These are phyloP conservation scores for Smittia sp. DNA, from an alignment of 2,888 invertebrate genomes.

Conservation along the genomic window DNA sequence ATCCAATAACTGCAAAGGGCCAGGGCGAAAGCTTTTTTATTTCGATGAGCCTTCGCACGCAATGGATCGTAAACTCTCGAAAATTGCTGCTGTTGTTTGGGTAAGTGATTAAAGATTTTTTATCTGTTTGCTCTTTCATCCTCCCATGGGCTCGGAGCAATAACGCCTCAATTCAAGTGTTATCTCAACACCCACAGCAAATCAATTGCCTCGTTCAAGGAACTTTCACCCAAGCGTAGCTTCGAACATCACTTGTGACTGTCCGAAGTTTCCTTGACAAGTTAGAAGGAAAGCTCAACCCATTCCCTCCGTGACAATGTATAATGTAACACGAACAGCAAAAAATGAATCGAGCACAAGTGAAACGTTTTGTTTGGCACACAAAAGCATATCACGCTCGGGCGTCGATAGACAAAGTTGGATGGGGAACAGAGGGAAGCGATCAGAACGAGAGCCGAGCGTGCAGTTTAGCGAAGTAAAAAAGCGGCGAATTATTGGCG, in stretches of 20 bases:
- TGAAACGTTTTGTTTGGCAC: too few relatives aligned
- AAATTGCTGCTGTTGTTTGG: background rate
- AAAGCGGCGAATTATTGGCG: conserved; percentile 26
- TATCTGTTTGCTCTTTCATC: background rate
- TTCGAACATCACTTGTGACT: background rate
- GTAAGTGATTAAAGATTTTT: background rate
- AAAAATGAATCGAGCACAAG: too few relatives aligned
- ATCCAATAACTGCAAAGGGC: background rate
- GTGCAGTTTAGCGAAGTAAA: background rate
- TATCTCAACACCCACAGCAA: background rate
- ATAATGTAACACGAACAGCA: background rate
- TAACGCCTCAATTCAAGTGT: background rate
- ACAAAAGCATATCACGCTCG: too few relatives aligned
- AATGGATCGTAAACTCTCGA: background rate
- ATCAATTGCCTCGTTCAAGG: background rate
- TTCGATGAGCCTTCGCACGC: background rate
- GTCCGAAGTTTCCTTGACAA: background rate
- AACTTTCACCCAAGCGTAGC: background rate
- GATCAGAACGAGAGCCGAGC: background rate
- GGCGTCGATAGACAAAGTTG: background rate
- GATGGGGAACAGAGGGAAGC: background rate
- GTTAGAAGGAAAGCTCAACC: background rate
- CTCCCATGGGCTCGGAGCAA: background rate
- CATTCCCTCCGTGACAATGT: background rate
- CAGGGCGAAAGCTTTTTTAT: background rate